These are phyloP conservation scores for Pterostichus madidus DNA, from an alignment of 2,888 invertebrate genomes.

Conservation along the genomic window DNA sequence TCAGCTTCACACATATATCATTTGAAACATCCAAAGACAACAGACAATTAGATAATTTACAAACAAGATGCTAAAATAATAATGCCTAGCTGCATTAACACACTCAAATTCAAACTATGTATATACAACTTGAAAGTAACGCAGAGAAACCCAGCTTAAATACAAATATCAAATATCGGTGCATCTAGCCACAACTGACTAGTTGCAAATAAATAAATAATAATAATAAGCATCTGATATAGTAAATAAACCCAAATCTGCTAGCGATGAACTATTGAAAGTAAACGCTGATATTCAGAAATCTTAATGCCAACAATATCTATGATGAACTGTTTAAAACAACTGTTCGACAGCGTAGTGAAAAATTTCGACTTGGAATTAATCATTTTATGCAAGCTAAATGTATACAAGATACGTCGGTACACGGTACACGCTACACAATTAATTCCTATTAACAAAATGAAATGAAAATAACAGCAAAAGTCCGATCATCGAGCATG, in stretches of 20 bases:
- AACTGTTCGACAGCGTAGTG: background rate
- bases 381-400: background rate
- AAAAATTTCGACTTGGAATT: too few species aligned
- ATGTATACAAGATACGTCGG: background rate
- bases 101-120: conserved; percentile 1
- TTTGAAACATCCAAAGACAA: conserved; percentile 51
- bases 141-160: background rate
- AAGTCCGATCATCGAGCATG: conserved; percentile 5
- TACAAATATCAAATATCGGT: conserved; percentile 6
- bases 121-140: conserved; percentile 1
- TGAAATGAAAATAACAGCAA: background rate
- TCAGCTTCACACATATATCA: conserved; percentile 23
- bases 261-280: background rate
- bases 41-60: conserved; percentile 41
- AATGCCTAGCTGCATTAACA: conserved; percentile 8
- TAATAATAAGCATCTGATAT: too few species aligned
- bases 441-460: background rate
- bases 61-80: conserved; percentile 4
- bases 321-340: background rate
- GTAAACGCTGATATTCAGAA: background rate
- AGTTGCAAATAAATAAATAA: conserved; percentile 33
- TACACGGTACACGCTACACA: background rate
- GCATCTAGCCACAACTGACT: background rate
- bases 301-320: conserved; percentile 3
- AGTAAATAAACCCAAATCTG: conserved; percentile 5